Evolutionary conservation across 2,113 vertebrate genomes (phyloP).

Genomic region (Oreochromis niloticus): DNA sequence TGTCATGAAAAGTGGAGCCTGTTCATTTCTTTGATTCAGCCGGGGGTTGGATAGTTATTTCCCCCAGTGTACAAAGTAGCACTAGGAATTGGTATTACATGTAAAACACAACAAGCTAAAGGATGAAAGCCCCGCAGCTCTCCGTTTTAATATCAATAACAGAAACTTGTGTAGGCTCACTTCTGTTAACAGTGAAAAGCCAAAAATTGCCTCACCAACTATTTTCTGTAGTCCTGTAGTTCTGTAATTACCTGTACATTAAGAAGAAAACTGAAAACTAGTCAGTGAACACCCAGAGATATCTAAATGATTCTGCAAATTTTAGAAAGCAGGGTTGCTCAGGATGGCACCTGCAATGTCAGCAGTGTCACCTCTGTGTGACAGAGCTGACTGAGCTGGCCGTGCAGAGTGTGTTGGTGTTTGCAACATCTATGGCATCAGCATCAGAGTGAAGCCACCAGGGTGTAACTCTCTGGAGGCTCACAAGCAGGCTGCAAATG

Average conservation of each 20-base stretch:
- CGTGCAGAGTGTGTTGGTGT: not conserved
- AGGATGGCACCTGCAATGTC: conserved; percentile 6
- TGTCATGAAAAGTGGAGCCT: not conserved
- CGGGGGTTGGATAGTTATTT: not conserved
- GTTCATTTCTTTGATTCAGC: not conserved
- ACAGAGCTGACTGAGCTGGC: conserved; percentile 19
- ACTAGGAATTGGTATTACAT: not conserved
- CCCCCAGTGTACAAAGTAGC: not conserved
- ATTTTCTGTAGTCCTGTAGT: not conserved
- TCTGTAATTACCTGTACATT: not conserved
- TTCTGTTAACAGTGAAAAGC: not conserved
- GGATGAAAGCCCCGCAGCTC: not conserved
- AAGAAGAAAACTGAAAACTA: not conserved
- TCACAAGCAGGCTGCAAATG: conserved; percentile 79
- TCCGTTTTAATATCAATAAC: not conserved
- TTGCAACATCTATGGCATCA: conserved; percentile 47
- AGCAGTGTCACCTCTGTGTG: conserved; percentile 12
- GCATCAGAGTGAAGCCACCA: conserved; percentile 71
- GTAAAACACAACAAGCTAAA: not conserved
- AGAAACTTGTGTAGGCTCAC: not conserved
- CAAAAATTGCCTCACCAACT: not conserved
- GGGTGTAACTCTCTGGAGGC: conserved; percentile 80
- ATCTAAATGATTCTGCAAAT: not conserved
- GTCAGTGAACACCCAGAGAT: not conserved
- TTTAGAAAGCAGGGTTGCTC: not conserved